phyloP scores from a whole-genome alignment of 2,797 vertebrate species.

The Cossypha polioptera region DNA sequence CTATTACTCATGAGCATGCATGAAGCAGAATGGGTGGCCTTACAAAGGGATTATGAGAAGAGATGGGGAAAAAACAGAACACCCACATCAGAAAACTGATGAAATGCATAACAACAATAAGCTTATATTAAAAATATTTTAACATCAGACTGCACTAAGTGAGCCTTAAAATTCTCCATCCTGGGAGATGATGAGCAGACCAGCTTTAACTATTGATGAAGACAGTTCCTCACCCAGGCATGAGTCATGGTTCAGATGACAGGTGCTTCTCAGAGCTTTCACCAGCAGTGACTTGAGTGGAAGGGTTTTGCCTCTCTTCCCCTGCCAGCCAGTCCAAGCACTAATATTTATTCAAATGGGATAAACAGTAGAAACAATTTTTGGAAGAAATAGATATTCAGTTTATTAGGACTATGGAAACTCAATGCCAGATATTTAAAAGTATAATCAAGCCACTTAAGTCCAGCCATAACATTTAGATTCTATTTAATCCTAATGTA shows the following conservation, averaged over 20 bases:
- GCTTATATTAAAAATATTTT: not conserved
- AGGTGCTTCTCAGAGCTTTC: not conserved
- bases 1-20: rapidly evolving
- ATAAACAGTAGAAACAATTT: constrained; percentile 9
- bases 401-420: constrained; percentile 5
- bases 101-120: not conserved
- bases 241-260: rapidly evolving
- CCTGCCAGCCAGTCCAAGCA: not conserved
- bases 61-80: not conserved
- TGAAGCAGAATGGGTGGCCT: not conserved
- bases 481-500: constrained; percentile 14
- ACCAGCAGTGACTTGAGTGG: not conserved
- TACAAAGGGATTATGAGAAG: not conserved
- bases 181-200: not conserved
- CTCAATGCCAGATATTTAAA: not conserved
- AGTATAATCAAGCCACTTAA: constrained; percentile 41
- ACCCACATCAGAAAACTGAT: not conserved
- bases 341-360: constrained; percentile 19
- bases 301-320: not conserved
- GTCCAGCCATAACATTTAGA: constrained; percentile 49
- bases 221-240: not conserved
- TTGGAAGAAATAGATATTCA: not conserved
- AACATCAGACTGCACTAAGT: not conserved
- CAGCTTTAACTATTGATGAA: not conserved
- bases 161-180: not conserved